Conservation (phyloP, 2,797 vertebrate genomes). For the Platalea minor region DNA sequence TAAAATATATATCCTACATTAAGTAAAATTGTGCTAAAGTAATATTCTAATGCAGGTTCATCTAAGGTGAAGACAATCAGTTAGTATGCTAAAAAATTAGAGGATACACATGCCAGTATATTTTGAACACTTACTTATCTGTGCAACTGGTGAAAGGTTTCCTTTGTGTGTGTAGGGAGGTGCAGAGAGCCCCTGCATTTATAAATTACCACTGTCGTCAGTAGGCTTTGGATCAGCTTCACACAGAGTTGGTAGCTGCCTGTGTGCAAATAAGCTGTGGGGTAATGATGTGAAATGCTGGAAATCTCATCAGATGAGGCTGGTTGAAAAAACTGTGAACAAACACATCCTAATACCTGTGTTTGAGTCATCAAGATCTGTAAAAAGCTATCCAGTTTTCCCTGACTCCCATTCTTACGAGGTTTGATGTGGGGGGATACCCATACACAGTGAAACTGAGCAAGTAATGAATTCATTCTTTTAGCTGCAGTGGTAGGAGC, state of each 20-base stretch:
- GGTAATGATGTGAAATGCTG: background rate
- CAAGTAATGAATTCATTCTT: background rate
- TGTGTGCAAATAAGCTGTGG: background rate
- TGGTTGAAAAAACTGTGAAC: background rate
- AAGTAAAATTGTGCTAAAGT: background rate
- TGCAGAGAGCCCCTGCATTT: background rate
- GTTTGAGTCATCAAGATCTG: background rate
- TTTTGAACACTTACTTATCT: background rate
- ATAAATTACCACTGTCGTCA: background rate
- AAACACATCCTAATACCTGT: background rate
- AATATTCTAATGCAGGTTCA: background rate
- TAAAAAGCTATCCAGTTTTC: background rate
- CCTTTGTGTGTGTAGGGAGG: background rate
- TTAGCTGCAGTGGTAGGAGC: background rate
- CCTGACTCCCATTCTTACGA: background rate
- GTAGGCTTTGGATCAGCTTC: background rate
- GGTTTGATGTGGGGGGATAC: background rate
- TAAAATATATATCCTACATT: background rate
- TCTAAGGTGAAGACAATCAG: background rate
- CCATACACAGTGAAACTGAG: background rate
- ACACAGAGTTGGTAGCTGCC: background rate
- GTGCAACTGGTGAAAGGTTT: background rate
- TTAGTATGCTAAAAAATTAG: background rate
- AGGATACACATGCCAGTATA: background rate
- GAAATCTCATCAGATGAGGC: background rate